Evolutionary conservation across 2,113 vertebrate species (phyloP).

Genomic region (Aplodontia rufa): DNA sequence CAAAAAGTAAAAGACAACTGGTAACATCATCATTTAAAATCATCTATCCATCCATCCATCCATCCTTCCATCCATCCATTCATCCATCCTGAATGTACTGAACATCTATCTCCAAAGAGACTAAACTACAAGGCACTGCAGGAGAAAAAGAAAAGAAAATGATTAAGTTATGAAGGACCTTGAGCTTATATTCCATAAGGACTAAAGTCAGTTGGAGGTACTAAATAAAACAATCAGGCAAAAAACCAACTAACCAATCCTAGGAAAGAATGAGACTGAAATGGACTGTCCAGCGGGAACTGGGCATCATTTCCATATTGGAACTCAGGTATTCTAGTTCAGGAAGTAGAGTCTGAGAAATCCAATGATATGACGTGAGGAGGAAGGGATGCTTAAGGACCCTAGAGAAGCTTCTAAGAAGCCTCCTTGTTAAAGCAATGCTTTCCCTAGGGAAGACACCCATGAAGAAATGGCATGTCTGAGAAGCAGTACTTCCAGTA

Average conservation of each 20-base stretch:
- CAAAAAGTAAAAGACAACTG: slow-evolving; percentile 27
- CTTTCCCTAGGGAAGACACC: not conserved
- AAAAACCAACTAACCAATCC: not conserved
- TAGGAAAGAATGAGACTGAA: not conserved
- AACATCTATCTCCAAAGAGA: slow-evolving; percentile 52
- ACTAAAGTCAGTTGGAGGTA: slow-evolving; percentile 34
- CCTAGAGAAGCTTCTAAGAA: not conserved
- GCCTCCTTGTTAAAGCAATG: not conserved
- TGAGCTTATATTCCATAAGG: slow-evolving; percentile 22
- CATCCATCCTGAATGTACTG: not conserved
- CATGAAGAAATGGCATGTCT: not conserved
- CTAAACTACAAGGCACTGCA: not conserved
- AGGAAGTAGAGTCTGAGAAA: not conserved
- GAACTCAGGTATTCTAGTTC: slow-evolving; percentile 4
- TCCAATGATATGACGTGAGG: not conserved
- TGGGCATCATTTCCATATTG: not conserved
- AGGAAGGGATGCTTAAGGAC: not conserved
- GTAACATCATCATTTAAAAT: slow-evolving; percentile 41
- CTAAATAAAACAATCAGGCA: slow-evolving; percentile 12
- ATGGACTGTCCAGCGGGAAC: not conserved
- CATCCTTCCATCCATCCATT: not conserved
- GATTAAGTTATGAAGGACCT: slow-evolving; percentile 4
- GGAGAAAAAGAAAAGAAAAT: slow-evolving; percentile 42
- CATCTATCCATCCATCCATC: not conserved
- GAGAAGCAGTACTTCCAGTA: not conserved